These are phyloP conservation scores for Hanleya hanleyi DNA, from an alignment of 2,888 invertebrate genomes.

Conservation along the genomic window DNA sequence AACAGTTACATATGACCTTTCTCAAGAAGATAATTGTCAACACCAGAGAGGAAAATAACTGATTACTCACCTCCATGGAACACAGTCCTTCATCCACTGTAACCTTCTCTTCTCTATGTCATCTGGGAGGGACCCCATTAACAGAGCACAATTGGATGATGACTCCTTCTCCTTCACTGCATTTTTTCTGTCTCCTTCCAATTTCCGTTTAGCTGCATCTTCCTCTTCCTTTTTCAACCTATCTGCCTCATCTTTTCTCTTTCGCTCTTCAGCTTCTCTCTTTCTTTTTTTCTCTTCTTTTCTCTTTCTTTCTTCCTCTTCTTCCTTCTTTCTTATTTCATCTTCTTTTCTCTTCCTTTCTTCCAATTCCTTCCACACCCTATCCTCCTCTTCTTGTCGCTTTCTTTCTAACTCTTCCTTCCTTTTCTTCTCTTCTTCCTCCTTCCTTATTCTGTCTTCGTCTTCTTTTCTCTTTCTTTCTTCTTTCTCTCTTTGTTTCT, in stretches of 20 bases:
- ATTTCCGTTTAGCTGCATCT: constrained; percentile 27
- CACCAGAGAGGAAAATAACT: too few species aligned
- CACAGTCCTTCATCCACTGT: constrained; percentile 63
- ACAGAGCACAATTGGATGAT: background rate
- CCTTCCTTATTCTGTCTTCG: background rate
- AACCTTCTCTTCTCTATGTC: constrained; percentile 51
- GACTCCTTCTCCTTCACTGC: background rate
- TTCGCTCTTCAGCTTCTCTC: background rate
- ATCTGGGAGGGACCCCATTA: constrained; percentile 36
- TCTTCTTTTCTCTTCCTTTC: background rate
- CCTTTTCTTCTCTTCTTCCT: background rate
- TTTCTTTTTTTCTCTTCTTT: constrained; percentile 8
- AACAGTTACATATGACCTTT: too few species aligned
- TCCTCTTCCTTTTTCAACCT: constrained; percentile 21
- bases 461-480: background rate
- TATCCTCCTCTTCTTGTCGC: background rate
- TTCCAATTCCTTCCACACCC: background rate
- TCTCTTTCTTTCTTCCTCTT: constrained; percentile 7
- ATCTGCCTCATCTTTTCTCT: background rate
- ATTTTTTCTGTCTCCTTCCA: background rate
- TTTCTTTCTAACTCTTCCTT: background rate
- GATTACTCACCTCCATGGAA: constrained; percentile 68
- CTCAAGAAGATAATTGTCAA: too few species aligned
- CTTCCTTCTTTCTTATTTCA: constrained; percentile 5
- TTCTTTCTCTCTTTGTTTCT: constrained; percentile 12